These are phyloP conservation scores for Papilio gigon DNA, from an alignment of 2,888 invertebrate genomes.

Conservation along the genomic window DNA sequence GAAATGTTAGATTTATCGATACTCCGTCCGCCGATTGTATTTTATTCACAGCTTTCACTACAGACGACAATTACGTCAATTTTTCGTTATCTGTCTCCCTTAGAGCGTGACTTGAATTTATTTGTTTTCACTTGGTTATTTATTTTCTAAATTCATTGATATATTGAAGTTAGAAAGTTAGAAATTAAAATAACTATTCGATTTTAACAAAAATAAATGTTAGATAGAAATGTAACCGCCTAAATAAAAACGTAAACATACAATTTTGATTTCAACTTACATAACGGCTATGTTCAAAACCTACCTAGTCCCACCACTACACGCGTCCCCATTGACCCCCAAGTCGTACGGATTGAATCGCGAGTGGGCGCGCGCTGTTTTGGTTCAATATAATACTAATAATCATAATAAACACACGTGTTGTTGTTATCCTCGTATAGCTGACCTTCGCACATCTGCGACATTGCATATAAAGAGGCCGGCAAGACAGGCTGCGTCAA, in stretches of 20 bases:
- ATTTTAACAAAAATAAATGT: not conserved
- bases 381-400: no score
- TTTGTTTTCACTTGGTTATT: slow-evolving; percentile 46
- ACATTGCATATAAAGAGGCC: slow-evolving; percentile 26
- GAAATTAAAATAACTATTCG: no score
- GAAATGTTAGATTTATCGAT: slow-evolving; percentile 31
- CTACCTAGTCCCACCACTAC: no score
- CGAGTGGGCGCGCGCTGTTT: no score
- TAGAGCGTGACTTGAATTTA: slow-evolving; percentile 61
- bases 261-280: no score
- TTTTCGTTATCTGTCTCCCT: slow-evolving; percentile 68
- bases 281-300: no score
- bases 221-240: not conserved
- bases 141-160: slow-evolving; percentile 52
- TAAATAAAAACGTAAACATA: no score
- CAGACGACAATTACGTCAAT: slow-evolving; percentile 58
- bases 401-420: no score
- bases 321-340: no score
- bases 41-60: slow-evolving; percentile 42
- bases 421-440: slow-evolving; percentile 17
- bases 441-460: slow-evolving; percentile 15
- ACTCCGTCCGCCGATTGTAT: slow-evolving; percentile 22
- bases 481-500: slow-evolving; percentile 15
- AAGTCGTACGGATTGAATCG: no score
- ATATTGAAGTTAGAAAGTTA: not conserved